A percentile compares a stretch with the other conserved stretches of the same genome.
These are phyloP conservation scores for Gymnarchus niloticus DNA, from an alignment of 2,113 vertebrate genomes.

Conservation along the genomic window DNA sequence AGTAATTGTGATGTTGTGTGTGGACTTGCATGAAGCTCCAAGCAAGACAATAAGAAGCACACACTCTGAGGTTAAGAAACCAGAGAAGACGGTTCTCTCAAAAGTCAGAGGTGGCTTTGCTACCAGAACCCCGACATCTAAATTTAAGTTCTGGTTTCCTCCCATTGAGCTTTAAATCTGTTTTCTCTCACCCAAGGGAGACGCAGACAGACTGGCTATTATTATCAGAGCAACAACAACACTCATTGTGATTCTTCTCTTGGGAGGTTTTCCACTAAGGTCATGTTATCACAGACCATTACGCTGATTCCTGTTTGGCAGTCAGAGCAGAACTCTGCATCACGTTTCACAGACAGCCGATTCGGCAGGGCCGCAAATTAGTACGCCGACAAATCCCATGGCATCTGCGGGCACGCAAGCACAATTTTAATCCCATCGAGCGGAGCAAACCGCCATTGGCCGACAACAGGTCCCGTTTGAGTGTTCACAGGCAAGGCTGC, in stretches of 20 bases:
- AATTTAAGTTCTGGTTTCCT: constrained; percentile 27
- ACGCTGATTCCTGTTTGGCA: constrained; percentile 22
- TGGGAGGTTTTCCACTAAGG: constrained; percentile 26
- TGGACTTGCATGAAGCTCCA: neutral
- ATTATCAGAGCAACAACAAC: constrained; percentile 28
- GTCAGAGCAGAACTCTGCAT: neutral
- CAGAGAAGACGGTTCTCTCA: neutral
- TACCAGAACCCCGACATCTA: constrained; percentile 1
- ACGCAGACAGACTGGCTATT: constrained; percentile 30
- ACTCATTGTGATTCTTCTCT: constrained; percentile 36
- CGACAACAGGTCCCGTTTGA: neutral
- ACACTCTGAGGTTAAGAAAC: neutral
- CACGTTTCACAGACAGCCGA: neutral
- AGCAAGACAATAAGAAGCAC: neutral
- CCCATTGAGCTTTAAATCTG: constrained; percentile 11
- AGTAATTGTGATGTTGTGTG: neutral
- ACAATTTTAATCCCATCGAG: neutral
- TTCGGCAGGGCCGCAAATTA: constrained; percentile 4
- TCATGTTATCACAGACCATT: constrained; percentile 31
- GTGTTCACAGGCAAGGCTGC: neutral
- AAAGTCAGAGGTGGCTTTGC: neutral
- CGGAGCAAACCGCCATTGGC: neutral
- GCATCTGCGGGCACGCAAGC: neutral
- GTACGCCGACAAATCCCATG: constrained; percentile 14
- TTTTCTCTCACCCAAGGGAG: constrained; percentile 4